Conservation (phyloP, 2,888 invertebrate species). For the Hydrotaea diabolus region DNA sequence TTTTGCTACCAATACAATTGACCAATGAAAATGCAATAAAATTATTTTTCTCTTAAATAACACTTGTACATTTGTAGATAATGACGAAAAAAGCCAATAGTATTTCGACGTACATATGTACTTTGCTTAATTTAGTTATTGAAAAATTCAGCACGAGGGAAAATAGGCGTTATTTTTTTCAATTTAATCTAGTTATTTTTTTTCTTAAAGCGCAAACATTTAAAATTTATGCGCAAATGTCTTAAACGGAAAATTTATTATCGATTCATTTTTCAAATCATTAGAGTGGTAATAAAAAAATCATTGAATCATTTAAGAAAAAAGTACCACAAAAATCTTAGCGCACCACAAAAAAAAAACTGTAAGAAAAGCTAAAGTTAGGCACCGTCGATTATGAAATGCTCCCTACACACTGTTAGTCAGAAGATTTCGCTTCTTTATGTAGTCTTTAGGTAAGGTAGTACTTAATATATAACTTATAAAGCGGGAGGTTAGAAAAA, state of each 20-base stretch:
- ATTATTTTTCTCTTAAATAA: conserved; percentile 41
- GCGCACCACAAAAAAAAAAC: no score
- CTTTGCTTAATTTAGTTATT: conserved; percentile 49
- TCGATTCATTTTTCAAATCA: conserved; percentile 31
- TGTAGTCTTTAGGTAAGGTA: no score
- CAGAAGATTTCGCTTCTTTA: no score
- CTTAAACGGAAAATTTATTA: conserved; percentile 51
- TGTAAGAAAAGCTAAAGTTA: no score
- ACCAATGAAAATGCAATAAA: conserved; percentile 65
- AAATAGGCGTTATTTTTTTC: conserved; percentile 51
- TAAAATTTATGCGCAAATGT: conserved; percentile 36
- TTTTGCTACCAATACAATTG: conserved; percentile 48
- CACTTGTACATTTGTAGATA: neutral
- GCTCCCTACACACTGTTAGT: no score
- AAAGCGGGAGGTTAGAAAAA: no score
- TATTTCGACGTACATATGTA: neutral
- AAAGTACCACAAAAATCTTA: no score
- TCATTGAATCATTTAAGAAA: conserved; percentile 19
- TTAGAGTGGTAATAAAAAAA: conserved; percentile 44
- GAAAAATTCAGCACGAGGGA: conserved; percentile 16
- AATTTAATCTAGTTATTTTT: conserved; percentile 31
- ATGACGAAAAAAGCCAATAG: conserved; percentile 17
- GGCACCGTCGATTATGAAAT: no score
- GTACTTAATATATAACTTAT: no score
- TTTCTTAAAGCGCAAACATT: neutral